phyloP scores from a whole-genome alignment of 2,113 vertebrate species.

The Elgaria multicarinata region DNA sequence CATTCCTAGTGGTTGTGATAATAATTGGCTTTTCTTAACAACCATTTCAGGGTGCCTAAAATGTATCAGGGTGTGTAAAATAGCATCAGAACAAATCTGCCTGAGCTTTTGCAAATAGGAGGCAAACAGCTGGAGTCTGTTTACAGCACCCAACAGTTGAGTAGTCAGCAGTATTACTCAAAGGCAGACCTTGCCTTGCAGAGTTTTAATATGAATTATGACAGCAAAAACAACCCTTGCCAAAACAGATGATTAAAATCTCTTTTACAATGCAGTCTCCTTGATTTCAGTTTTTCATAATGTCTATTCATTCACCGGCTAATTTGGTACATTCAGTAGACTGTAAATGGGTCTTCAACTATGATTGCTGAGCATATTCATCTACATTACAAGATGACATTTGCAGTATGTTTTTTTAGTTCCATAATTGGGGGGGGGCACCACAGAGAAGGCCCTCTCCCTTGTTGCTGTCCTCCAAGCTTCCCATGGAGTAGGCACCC shows the following conservation, averaged over 20 bases:
- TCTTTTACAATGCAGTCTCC: neutral
- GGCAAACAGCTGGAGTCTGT: neutral
- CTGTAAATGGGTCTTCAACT: conserved; percentile 43
- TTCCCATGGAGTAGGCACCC: too few relatives aligned
- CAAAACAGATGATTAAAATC: conserved; percentile 3
- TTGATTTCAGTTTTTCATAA: neutral
- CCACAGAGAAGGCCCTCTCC: too few relatives aligned
- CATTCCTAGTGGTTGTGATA: neutral
- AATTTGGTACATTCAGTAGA: conserved; percentile 25
- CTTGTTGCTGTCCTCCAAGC: too few relatives aligned
- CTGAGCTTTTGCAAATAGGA: neutral
- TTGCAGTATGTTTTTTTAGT: conserved; percentile 37
- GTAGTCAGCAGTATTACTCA: neutral
- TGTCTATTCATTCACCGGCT: conserved; percentile 16
- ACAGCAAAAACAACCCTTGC: neutral
- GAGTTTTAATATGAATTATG: neutral
- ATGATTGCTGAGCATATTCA: conserved; percentile 29
- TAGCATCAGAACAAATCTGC: neutral
- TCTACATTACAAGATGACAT: conserved; percentile 50
- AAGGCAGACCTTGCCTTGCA: neutral
- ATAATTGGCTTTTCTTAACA: neutral
- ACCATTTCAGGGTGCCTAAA: neutral
- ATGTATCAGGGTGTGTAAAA: neutral
- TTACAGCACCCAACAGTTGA: neutral
- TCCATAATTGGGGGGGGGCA: too few relatives aligned